A percentile compares a stretch with the other conserved stretches of the same genome.
phyloP scores from a whole-genome alignment of 2,797 vertebrate genomes.

The Catharus ustulatus region DNA sequence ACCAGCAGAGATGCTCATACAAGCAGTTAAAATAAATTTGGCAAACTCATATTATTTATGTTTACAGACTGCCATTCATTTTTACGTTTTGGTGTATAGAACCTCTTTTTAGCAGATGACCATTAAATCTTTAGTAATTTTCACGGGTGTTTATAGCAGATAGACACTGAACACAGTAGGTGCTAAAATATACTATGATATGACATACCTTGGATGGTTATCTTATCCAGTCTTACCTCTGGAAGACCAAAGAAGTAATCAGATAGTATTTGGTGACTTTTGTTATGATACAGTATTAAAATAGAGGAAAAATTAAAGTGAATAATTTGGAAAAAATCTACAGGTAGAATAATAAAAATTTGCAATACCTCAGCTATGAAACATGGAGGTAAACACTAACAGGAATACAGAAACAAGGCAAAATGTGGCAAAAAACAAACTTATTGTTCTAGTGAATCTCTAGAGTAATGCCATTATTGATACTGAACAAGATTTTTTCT shows the following conservation, averaged over 20 bases:
- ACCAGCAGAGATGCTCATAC: not conserved
- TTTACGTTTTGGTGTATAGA: not conserved
- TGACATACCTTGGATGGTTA: not conserved
- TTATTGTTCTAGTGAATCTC: not conserved
- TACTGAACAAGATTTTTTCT: not conserved
- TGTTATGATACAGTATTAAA: not conserved
- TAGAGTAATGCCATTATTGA: not conserved
- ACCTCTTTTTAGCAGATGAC: not conserved
- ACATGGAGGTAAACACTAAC: not conserved
- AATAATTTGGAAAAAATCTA: not conserved
- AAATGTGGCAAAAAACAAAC: not conserved
- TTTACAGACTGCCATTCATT: not conserved
- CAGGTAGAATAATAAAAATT: not conserved
- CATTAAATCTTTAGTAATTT: not conserved
- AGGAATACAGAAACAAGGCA: not conserved
- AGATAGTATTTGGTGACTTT: not conserved
- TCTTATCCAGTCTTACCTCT: not conserved
- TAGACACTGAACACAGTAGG: not conserved
- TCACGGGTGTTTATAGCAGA: not conserved
- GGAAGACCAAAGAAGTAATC: not conserved
- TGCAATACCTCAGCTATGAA: not conserved
- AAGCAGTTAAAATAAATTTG: not conserved
- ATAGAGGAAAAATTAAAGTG: not conserved
- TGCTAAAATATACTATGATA: not conserved
- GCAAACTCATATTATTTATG: rapidly evolving